phyloP scores from a whole-genome alignment of 2,797 vertebrate species.

The Gastrophryne carolinensis region DNA sequence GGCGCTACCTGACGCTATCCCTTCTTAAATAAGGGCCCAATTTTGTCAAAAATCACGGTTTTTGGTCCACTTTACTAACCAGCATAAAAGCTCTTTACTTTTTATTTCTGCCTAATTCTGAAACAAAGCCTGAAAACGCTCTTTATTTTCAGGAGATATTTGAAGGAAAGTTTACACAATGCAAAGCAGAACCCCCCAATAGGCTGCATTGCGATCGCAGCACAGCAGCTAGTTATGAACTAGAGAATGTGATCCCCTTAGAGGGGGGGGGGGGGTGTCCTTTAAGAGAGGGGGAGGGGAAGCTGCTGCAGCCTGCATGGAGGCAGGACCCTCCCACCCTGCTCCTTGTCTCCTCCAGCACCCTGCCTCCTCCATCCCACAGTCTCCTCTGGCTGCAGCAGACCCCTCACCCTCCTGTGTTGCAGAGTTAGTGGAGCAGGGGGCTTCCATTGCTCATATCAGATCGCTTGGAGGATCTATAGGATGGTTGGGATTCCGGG shows the following conservation, averaged over 20 bases:
- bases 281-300: slow-evolving; percentile 1
- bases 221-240: too few species aligned
- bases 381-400: slow-evolving; percentile 14
- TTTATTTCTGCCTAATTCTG: too few species aligned
- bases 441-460: neutral
- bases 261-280: neutral
- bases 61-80: too few species aligned
- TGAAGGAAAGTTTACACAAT: too few species aligned
- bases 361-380: slow-evolving; percentile 13
- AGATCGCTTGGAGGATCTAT: neutral
- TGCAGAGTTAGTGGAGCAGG: neutral
- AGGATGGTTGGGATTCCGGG: slow-evolving; percentile 46
- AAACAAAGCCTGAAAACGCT: too few species aligned
- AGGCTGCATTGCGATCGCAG: too few species aligned
- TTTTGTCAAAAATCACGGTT: too few species aligned
- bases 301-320: neutral
- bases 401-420: slow-evolving; percentile 9
- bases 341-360: slow-evolving; percentile 23
- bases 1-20: too few species aligned
- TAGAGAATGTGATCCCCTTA: neutral
- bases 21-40: too few species aligned
- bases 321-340: slow-evolving; percentile 19
- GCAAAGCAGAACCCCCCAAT: too few species aligned
- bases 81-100: too few species aligned
- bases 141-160: too few species aligned